These are phyloP conservation scores for Porites cylindrica DNA, from an alignment of 92 coral and sea anemone species.

Conservation along the genomic window DNA sequence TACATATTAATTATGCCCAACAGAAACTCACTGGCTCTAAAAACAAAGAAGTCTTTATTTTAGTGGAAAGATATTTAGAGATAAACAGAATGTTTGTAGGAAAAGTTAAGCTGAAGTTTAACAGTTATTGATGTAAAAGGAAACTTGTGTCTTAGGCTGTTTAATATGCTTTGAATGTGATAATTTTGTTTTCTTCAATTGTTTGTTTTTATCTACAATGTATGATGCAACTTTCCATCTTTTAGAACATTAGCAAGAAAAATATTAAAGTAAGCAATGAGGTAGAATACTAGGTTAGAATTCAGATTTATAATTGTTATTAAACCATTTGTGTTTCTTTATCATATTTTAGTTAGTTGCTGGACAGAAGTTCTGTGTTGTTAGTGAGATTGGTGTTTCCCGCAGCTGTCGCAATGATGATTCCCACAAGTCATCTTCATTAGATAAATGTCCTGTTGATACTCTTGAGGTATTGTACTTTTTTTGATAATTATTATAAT, in stretches of 20 bases:
- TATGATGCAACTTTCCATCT: neutral
- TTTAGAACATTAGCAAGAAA: neutral
- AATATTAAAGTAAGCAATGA: neutral
- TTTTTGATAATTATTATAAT: neutral
- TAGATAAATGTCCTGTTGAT: constrained; percentile 93
- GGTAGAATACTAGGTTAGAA: neutral
- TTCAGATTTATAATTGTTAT: neutral
- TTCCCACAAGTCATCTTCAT: constrained; percentile 69
- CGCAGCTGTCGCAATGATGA: constrained; percentile 85
- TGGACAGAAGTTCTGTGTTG: constrained; percentile 91
- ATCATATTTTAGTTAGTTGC: constrained; percentile 81
- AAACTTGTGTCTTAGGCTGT: too few species aligned
- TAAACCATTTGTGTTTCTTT: neutral
- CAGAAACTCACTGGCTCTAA: too few species aligned
- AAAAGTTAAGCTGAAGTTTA: too few species aligned
- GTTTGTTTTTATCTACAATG: too few species aligned
- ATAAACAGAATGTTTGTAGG: too few species aligned
- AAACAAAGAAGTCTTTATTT: too few species aligned
- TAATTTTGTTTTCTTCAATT: too few species aligned
- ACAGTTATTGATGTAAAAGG: too few species aligned
- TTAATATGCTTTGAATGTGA: too few species aligned
- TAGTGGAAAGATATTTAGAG: too few species aligned
- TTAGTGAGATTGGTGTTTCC: constrained; percentile 82
- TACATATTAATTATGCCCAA: too few species aligned
- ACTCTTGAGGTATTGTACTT: constrained; percentile 62